Evolutionary conservation across 2,888 invertebrate species (phyloP).

Genomic region (Orthosia gothica): DNA sequence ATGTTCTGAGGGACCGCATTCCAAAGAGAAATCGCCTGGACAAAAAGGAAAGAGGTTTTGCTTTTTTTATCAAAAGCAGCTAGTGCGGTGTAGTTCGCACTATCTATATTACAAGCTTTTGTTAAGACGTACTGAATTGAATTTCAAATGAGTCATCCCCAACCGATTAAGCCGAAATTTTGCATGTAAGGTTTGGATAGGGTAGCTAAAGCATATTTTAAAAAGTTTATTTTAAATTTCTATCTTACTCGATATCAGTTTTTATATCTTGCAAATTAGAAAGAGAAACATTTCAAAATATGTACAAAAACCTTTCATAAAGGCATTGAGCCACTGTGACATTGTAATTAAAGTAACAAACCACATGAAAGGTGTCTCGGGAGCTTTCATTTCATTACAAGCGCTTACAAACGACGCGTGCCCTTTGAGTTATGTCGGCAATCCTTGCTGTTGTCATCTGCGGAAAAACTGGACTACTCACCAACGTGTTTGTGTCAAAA

Average conservation of each 20-base stretch:
- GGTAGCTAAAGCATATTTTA: too few relatives aligned
- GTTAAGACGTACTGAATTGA: too few relatives aligned
- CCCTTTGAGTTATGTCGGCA: constrained; percentile 51
- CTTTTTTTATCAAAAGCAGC: too few relatives aligned
- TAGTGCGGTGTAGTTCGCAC: too few relatives aligned
- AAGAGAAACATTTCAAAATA: constrained; percentile 9
- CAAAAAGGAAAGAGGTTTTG: too few relatives aligned
- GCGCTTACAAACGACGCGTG: constrained; percentile 38
- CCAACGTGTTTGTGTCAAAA: constrained; percentile 12
- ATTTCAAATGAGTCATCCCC: too few relatives aligned
- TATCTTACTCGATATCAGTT: not conserved
- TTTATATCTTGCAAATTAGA: not conserved
- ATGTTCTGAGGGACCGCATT: too few relatives aligned
- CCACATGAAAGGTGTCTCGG: constrained; percentile 62
- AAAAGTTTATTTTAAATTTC: too few relatives aligned
- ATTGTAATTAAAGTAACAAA: constrained; percentile 52
- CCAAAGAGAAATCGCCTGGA: too few relatives aligned
- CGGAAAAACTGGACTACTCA: constrained; percentile 23
- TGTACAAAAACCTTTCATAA: constrained; percentile 17
- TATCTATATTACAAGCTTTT: too few relatives aligned
- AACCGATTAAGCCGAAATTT: too few relatives aligned
- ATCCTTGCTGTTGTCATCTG: constrained; percentile 9
- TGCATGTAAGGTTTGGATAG: too few relatives aligned
- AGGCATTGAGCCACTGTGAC: constrained; percentile 33
- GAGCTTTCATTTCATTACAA: constrained; percentile 57